These are phyloP conservation scores for Gopherus flavomarginatus DNA, from an alignment of 2,113 vertebrate genomes.

Conservation along the genomic window DNA sequence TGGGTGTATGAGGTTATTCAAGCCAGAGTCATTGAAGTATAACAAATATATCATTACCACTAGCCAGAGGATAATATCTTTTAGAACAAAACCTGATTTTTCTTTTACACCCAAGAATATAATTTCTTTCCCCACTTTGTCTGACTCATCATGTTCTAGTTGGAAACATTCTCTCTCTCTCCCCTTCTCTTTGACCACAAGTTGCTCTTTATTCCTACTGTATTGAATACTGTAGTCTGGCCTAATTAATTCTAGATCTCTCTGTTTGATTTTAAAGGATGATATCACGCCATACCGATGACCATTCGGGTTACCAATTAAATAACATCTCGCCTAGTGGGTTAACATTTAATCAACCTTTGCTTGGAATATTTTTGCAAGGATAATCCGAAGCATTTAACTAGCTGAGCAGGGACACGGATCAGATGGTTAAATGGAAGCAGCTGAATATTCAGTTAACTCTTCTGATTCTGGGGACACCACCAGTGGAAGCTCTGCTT, in stretches of 20 bases:
- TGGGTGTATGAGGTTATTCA: not conserved
- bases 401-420: constrained; percentile 15
- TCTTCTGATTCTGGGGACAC: constrained; percentile 49
- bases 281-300: constrained; percentile 8
- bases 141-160: not conserved
- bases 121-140: not conserved
- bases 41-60: not conserved
- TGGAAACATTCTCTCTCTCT: not conserved
- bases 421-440: constrained; percentile 34
- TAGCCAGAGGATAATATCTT: not conserved
- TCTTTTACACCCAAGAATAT: not conserved
- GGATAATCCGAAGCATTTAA: constrained; percentile 37
- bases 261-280: constrained; percentile 39
- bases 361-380: constrained; percentile 36
- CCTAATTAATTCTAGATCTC: constrained; percentile 33
- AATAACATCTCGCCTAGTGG: constrained; percentile 1
- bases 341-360: constrained; percentile 46
- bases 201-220: constrained; percentile 31
- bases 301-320: constrained; percentile 41
- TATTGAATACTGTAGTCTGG: constrained; percentile 45
- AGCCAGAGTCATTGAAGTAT: not conserved
- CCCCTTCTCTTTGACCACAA: not conserved
- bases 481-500: constrained; percentile 28
- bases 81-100: not conserved
- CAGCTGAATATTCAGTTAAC: constrained; percentile 42